Evolutionary conservation across 1,140 invertebrate genomes (phyloP), one percentile per base, ranked within the genome.

Genomic region (Anastatus disparis): DNA sequence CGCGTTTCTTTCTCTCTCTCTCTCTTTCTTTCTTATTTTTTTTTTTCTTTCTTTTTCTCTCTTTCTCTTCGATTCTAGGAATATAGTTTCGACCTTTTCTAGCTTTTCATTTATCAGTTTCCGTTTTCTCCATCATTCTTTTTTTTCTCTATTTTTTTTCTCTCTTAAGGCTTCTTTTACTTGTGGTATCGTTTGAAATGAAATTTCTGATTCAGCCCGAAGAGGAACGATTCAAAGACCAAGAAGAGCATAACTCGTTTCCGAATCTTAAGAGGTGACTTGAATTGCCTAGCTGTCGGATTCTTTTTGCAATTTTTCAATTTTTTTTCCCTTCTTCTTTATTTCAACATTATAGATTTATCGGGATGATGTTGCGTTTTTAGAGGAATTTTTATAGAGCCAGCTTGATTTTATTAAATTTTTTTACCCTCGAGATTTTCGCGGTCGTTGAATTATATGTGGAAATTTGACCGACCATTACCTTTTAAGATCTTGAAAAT

Each of bases 91-190:
- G 40, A 24, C 38, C 26, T 58, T 42, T 26, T 27, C 58, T n/a
- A n/a, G n/a, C n/a, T n/a, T n/a, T 20, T 13, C 61, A 50, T 64
- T 71, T 71, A 63, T 70, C 69, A 48, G 48, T 46, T 63, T 62
- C 53, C 63, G 4, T 17, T 13, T 3, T 3, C 6, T 24, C 22
- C 15, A 12, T 20, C 3, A 2, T 52, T 55, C 26, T 10, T 24
- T 46, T 46, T 17, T 1, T 13, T 59, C 15, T n/a, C 35, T 29
- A 17, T 52, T 46, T 40, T 35, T 12, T 40, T 26, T 24, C 62
- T 22, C 46, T 35, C 29, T 35, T 26, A 17, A 8, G n/a, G 44
- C 22, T 3, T n/a, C 7, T 35, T 35, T 8, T 8, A 3, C 35
- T 15, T 10, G 38, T n/a, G 13, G 24, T 17, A 15, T 26, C 42